Evolutionary conservation across 2,888 invertebrate genomes (phyloP).

Genomic region (Venustoraphidia nigricollis): DNA sequence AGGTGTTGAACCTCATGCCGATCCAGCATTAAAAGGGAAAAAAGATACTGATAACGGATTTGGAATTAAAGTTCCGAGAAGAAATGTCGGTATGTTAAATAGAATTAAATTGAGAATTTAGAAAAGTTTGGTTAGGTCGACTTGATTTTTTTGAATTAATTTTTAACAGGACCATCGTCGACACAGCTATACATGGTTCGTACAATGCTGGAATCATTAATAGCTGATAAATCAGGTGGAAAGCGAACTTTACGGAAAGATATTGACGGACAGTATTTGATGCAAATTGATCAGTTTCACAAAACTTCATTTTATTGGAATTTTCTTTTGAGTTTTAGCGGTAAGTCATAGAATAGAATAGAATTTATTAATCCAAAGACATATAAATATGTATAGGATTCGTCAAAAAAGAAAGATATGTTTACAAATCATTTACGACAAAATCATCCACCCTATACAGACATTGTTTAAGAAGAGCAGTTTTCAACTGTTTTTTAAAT

Average conservation of each 20-base stretch:
- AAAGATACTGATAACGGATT: constrained; percentile 88
- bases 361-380: too few relatives aligned
- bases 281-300: constrained; percentile 91
- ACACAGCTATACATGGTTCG: constrained; percentile 97
- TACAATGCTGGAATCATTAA: constrained; percentile 94
- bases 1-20: constrained; percentile 80
- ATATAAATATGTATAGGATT: too few relatives aligned
- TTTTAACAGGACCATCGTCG: constrained; percentile 59
- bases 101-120: constrained; percentile 2
- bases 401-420: too few relatives aligned
- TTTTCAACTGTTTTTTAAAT: too few relatives aligned
- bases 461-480: too few relatives aligned
- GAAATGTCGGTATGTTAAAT: constrained; percentile 67
- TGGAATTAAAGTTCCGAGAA: constrained; percentile 77
- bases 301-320: constrained; percentile 95
- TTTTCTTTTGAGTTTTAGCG: constrained; percentile 81
- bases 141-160: not conserved
- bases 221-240: constrained; percentile 94
- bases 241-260: constrained; percentile 90
- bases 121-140: not conserved
- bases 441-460: too few relatives aligned
- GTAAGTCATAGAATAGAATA: constrained; percentile 34
- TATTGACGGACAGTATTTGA: constrained; percentile 82
- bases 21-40: constrained; percentile 83
- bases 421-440: too few relatives aligned